Evolutionary conservation across 1,140 invertebrate genomes (phyloP), one percentile per base, ranked within the genome.

Genomic region (Palaemon carinicauda): DNA sequence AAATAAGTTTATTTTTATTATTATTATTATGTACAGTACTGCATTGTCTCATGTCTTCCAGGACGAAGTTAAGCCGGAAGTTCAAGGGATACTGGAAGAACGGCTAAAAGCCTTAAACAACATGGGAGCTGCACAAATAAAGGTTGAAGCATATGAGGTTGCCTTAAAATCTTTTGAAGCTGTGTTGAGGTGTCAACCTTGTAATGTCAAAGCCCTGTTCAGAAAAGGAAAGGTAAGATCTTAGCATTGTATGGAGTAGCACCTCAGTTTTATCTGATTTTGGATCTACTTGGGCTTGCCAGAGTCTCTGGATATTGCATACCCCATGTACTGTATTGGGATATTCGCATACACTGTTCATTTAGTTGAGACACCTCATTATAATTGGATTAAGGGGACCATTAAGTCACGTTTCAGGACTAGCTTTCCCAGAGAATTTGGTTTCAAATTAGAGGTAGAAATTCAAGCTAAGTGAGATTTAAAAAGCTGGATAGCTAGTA

Each of bases 121-220:
- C 91, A 94, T 98, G 92, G 96, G 96, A 9, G 95, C 96, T 80
- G 95, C 96, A 29, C 96, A 98, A 91, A 94, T 98, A 53, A 97
- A 97, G 92, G 94, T 95, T 33, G 94, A 95, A 88, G 95, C 95
- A 0, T 97, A 94, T 90, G 96, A 97, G 90, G 94, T 95, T 33
- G 97, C 97, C 19, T 92, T 97, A 7, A 93, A 94, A 90, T 96
- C 96, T 31, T 94, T 97, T 29, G 95, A 96, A 60, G 93, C 94
- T 91, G 97, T 98, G 0, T 91, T 98, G 12, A 92, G 93, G 82
- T 95, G 95, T 91, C 95, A 98, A 91, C 96, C 97, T 17, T 92
- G 95, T 84, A 98, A 98, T 92, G 94, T 96, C 0, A 98, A 98
- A 92, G 97, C 97, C 7, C 91, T 98, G 9, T 98, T 95, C 91